Evolutionary conservation across 2,797 vertebrate genomes (phyloP).

Genomic region (Apogon talboti): DNA sequence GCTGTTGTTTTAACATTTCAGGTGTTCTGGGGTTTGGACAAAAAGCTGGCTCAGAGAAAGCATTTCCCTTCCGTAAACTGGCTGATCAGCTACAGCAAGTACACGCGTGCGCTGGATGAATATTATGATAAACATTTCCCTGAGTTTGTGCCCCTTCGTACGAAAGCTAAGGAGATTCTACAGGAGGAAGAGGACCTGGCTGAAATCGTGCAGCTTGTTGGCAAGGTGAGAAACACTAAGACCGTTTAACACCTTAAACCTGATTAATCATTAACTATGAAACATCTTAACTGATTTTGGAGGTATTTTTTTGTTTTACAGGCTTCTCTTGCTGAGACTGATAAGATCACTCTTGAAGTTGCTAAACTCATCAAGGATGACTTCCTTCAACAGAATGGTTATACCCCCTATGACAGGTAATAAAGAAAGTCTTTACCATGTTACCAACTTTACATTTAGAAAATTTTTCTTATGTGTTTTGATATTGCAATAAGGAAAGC

Average conservation of each 20-base stretch:
- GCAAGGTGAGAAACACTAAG: constrained; percentile 86
- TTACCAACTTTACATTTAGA: background rate
- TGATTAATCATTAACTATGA: constrained; percentile 1
- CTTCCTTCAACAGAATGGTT: constrained; percentile 98
- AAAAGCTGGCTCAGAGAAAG: constrained; percentile 98
- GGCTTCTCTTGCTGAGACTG: constrained; percentile 96
- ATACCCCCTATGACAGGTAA: constrained; percentile 96
- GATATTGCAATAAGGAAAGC: no score
- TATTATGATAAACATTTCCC: constrained; percentile 97
- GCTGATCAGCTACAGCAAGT: constrained; percentile 99
- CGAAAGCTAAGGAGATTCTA: constrained; percentile 97
- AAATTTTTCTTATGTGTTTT: background rate
- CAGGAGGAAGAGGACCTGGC: constrained; percentile 98
- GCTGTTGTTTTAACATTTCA: constrained; percentile 17
- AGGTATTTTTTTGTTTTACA: constrained; percentile 57
- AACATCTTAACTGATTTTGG: background rate
- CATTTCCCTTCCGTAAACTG: constrained; percentile 99
- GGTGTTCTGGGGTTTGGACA: constrained; percentile 99
- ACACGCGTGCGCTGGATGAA: constrained; percentile 94
- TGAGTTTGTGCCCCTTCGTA: constrained; percentile 96
- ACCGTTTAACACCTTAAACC: background rate
- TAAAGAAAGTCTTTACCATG: background rate
- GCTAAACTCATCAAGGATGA: constrained; percentile 98
- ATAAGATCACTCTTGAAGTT: constrained; percentile 98
- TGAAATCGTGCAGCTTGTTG: constrained; percentile 98